phyloP scores from a whole-genome alignment of 2,888 invertebrate species.

The Phorcus lineatus region DNA sequence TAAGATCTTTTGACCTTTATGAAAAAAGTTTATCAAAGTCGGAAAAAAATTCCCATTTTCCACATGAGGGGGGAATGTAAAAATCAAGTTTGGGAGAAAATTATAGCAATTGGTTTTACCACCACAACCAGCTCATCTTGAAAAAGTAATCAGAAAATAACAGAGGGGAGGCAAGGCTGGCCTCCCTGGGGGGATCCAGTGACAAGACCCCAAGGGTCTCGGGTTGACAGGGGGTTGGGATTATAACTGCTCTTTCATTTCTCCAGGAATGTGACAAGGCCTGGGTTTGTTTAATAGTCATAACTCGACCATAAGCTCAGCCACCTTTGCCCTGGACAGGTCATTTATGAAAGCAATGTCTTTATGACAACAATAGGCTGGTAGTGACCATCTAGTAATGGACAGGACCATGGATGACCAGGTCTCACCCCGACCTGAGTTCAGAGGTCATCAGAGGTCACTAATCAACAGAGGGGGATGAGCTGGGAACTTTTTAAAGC shows the following conservation, averaged over 20 bases:
- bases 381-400: conserved; percentile 6
- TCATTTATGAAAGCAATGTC: conserved; percentile 1
- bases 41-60: no score
- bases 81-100: no score
- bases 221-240: background rate
- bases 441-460: conserved; percentile 10
- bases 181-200: background rate
- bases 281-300: conserved; percentile 18
- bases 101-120: no score
- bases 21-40: no score
- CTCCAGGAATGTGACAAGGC: conserved; percentile 14
- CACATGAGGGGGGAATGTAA: no score
- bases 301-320: conserved; percentile 14
- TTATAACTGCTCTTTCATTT: background rate
- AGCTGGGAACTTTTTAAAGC: no score
- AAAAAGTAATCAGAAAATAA: no score
- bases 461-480: background rate
- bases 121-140: no score
- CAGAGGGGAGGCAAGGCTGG: no score
- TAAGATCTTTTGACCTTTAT: no score
- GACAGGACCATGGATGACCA: background rate
- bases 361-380: conserved; percentile 1
- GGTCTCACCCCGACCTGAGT: background rate
- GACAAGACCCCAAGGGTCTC: background rate
- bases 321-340: conserved; percentile 23